Conservation (phyloP, 2,888 invertebrate genomes). For the Perdita meconis region DNA sequence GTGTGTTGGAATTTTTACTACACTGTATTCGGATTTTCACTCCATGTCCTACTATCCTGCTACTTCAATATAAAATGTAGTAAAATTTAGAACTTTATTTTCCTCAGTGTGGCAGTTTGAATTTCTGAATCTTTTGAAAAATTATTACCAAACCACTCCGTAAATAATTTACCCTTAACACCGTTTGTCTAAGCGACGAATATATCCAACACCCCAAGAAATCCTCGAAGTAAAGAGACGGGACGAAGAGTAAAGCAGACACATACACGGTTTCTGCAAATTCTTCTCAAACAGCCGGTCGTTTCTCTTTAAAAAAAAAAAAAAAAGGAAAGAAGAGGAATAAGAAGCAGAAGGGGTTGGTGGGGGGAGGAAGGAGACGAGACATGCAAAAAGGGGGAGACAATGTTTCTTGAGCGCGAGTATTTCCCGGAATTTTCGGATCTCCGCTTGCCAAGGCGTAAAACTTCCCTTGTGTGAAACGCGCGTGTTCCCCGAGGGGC, state of each 20-base stretch:
- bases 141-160: too few species aligned
- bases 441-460: slow-evolving; percentile 22
- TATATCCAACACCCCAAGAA: neutral
- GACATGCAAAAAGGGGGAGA: neutral
- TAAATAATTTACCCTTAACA: too few species aligned
- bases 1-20: too few species aligned
- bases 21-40: too few species aligned
- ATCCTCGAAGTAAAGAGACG: neutral
- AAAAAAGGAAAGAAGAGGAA: too few species aligned
- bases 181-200: too few species aligned
- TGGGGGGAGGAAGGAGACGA: neutral
- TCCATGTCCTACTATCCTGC: too few species aligned
- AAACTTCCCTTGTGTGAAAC: slow-evolving; percentile 18
- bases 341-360: neutral
- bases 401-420: slow-evolving; percentile 5
- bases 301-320: neutral
- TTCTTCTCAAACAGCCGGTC: slow-evolving; percentile 5
- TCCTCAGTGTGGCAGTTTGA: too few species aligned
- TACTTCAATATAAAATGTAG: too few species aligned
- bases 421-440: slow-evolving; percentile 20
- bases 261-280: neutral
- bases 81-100: too few species aligned
- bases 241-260: neutral
- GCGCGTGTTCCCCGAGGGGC: slow-evolving; percentile 17
- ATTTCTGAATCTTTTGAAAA: too few species aligned